A percentile compares a stretch with the other conserved stretches of the same genome.
Evolutionary conservation across 2,797 vertebrate species (phyloP).

Genomic region (Trachops cirrhosus): DNA sequence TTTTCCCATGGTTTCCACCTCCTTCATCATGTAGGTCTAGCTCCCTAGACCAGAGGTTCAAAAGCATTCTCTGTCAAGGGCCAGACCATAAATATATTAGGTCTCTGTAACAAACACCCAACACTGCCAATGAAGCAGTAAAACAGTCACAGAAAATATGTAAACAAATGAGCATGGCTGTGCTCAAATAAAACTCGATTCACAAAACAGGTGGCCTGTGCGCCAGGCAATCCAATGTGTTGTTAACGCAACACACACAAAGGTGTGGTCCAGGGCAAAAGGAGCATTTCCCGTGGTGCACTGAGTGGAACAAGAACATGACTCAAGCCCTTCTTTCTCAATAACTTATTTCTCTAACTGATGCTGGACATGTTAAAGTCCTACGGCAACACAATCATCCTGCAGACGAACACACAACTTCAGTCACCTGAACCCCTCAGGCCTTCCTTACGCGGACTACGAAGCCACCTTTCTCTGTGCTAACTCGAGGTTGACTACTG

Average conservation of each 20-base stretch:
- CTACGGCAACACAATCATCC: neutral
- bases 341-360: neutral
- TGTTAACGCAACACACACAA: neutral
- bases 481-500: neutral
- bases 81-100: neutral
- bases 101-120: neutral
- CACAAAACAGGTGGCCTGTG: neutral
- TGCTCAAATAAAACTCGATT: neutral
- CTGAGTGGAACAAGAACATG: neutral
- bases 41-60: neutral
- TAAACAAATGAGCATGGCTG: neutral
- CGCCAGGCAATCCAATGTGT: neutral
- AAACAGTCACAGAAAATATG: neutral
- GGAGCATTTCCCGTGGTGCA: neutral
- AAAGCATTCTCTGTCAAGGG: neutral
- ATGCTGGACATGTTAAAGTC: neutral
- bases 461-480: neutral
- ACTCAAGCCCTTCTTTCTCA: neutral
- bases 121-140: neutral
- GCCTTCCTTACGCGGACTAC: neutral
- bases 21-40: neutral
- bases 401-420: neutral
- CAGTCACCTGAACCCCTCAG: neutral
- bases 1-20: neutral
- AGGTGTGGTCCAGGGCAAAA: neutral